Evolutionary conservation across 2,113 vertebrate species (phyloP).

Genomic region (Terrapene triunguis): DNA sequence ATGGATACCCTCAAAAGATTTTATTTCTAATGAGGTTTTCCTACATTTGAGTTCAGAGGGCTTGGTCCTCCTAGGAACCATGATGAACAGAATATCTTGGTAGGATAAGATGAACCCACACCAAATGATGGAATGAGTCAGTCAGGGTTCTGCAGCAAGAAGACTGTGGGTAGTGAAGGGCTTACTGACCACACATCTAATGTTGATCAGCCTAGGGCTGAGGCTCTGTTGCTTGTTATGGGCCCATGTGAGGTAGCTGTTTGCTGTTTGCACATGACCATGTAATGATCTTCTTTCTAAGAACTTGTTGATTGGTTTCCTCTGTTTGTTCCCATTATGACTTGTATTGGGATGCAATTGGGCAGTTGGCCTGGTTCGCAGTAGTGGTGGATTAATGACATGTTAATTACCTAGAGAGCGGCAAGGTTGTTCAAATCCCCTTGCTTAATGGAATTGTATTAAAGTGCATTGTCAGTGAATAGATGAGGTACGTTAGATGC

Average conservation of each 20-base stretch:
- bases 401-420: conserved; percentile 59
- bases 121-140: not conserved
- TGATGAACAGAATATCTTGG: not conserved
- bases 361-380: conserved; percentile 57
- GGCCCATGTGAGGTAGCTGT: not conserved
- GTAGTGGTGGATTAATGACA: conserved; percentile 39
- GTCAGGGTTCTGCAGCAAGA: not conserved
- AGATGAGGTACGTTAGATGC: conserved; percentile 57
- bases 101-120: not conserved
- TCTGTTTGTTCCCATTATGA: not conserved
- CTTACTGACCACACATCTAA: not conserved
- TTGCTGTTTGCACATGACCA: not conserved
- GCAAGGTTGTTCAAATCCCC: conserved; percentile 67
- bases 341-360: not conserved
- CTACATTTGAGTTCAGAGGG: not conserved
- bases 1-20: not conserved
- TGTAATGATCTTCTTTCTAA: conserved; percentile 39
- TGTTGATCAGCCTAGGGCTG: not conserved
- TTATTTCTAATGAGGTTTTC: not conserved
- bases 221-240: not conserved
- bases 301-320: not conserved
- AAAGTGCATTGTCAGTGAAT: conserved; percentile 69
- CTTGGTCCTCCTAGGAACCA: not conserved
- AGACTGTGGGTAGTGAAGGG: not conserved
- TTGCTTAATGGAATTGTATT: conserved; percentile 72